Evolutionary conservation across 1,140 invertebrate species (phyloP), one percentile per base, ranked within the genome.

Genomic region (Frieseomelitta varia): DNA sequence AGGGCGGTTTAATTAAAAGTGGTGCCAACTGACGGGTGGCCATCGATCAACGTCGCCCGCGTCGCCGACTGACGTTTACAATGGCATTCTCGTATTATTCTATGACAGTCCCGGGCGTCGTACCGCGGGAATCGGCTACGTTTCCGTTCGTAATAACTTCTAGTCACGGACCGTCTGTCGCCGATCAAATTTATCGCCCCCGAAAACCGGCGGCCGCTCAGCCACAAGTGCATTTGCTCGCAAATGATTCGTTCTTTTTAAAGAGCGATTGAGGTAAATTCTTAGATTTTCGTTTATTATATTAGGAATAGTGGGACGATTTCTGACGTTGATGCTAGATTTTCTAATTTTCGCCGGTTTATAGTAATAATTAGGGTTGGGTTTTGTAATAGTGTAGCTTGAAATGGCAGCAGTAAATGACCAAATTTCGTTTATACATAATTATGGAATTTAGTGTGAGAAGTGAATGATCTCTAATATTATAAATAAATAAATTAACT

Each of bases 1-100:
- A 94, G 93, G 94, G 93, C 85, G 93, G 89, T 94, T 94, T 94
- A 94, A 94, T 94, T 94, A 94, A 94, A 94, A 94, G 93, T 94
- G 92, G 92, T 94, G 92, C 94, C 94, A 94, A 94, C 94, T 94
- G 94, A 94, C 93, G 93, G 93, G 92, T 94, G 91, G 91, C 93
- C 92, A 94, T 94, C 93, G 93, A 94, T 94, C 94, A 94, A 94
- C 94, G 92, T 90, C 90, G 89, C 90, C 88, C 81, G 71, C 74
- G 81, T 88, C 78, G 65, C 61, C 34, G 72, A 74, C 87, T 91
- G 90, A 89, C 91, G 91, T 90, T 89, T 88, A 86, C 84, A 89
- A 85, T 80, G 74, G 84, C 87, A 85, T 84, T 80, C 75, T 65
- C 65, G 84, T 88, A 88, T 67, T 77, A 80, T 88, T 88, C 84